phyloP scores from a whole-genome alignment of 2,797 vertebrate genomes.

The Characodon lateralis region DNA sequence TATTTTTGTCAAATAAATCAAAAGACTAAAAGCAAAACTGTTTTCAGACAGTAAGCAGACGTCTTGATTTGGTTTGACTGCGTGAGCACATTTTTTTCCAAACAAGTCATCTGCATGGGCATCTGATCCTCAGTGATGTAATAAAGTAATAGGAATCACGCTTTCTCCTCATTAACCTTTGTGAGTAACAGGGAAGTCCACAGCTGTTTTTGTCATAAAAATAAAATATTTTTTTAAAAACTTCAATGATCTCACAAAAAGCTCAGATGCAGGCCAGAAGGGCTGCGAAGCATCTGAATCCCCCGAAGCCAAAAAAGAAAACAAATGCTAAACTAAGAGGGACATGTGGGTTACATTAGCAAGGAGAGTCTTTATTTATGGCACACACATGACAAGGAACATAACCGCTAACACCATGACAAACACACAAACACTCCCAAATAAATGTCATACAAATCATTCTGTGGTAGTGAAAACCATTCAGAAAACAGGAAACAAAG shows the following conservation, averaged over 20 bases:
- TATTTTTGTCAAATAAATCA: neutral
- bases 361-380: conserved; percentile 76
- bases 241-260: conserved; percentile 68
- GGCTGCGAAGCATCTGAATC: conserved; percentile 65
- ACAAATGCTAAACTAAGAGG: conserved; percentile 50
- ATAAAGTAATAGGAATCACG: conserved; percentile 66
- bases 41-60: conserved; percentile 4
- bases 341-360: conserved; percentile 79
- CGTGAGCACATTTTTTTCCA: conserved; percentile 47
- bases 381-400: conserved; percentile 76
- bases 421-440: conserved; percentile 74
- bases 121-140: conserved; percentile 52
- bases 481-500: conserved; percentile 45
- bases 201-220: conserved; percentile 63
- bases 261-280: conserved; percentile 48
- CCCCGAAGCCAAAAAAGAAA: conserved; percentile 19
- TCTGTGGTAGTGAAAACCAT: conserved; percentile 54
- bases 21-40: neutral
- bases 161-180: conserved; percentile 45
- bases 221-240: conserved; percentile 28
- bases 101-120: conserved; percentile 46
- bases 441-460: conserved; percentile 74
- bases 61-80: conserved; percentile 35
- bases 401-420: conserved; percentile 77
- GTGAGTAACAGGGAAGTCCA: conserved; percentile 74